A percentile compares a stretch with the other conserved stretches of the same genome.
Evolutionary conservation across 2,113 vertebrate species (phyloP).

Genomic region (Symphodus melops): DNA sequence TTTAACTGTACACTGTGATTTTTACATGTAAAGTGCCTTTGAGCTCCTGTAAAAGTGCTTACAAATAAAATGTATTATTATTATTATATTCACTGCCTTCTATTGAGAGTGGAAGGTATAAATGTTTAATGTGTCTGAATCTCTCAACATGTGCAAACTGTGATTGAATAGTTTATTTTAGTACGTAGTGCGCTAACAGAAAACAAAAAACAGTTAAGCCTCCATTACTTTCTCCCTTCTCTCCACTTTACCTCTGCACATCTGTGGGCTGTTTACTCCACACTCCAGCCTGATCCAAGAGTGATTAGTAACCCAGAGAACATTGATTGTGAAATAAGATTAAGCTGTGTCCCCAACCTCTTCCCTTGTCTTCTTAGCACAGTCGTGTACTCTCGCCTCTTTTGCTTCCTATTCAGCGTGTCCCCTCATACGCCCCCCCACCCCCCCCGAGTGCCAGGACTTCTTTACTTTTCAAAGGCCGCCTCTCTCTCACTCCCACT

Average conservation of each 20-base stretch:
- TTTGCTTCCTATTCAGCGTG: slow-evolving; percentile 20
- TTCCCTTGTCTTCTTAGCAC: background rate
- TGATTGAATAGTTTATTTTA: too few species aligned
- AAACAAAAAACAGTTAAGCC: too few species aligned
- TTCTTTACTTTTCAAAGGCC: slow-evolving; percentile 60
- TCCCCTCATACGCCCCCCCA: slow-evolving; percentile 33
- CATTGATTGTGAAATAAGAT: slow-evolving; percentile 81
- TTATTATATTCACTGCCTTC: too few species aligned
- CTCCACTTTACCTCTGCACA: background rate
- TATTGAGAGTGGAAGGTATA: too few species aligned
- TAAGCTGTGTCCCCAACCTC: slow-evolving; percentile 40
- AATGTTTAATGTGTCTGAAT: too few species aligned
- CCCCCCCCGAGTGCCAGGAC: slow-evolving; percentile 76
- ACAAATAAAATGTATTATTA: too few species aligned
- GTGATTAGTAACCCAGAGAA: slow-evolving; percentile 36
- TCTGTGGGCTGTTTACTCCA: background rate
- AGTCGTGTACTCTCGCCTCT: slow-evolving; percentile 10
- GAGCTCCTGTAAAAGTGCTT: too few species aligned
- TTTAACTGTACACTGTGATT: too few species aligned
- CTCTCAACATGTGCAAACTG: too few species aligned
- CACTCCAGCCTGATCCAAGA: slow-evolving; percentile 3
- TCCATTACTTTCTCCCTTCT: too few species aligned
- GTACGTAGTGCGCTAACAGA: too few species aligned
- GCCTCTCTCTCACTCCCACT: background rate
- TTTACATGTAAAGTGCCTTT: too few species aligned